A percentile compares a stretch with the other conserved stretches of the same genome.
phyloP scores from a whole-genome alignment of 2,888 invertebrate genomes.

The Trimorus sp. region DNA sequence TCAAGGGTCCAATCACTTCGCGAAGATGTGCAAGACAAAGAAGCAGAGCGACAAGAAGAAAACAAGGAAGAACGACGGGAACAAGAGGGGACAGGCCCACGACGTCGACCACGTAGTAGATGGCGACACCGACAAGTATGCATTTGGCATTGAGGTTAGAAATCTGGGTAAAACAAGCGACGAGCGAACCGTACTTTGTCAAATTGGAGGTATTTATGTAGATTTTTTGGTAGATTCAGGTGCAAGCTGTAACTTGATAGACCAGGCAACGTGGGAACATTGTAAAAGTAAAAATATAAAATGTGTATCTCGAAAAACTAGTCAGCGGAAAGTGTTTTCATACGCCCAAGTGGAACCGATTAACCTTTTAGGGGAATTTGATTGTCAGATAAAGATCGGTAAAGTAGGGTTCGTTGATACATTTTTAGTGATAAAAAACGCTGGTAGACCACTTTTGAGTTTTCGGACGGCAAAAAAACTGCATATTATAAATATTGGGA shows the following conservation, averaged over 20 bases:
- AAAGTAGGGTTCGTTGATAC: background rate
- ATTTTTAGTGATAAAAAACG: too few species aligned
- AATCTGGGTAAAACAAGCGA: background rate
- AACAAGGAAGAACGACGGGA: too few species aligned
- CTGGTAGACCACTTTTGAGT: too few species aligned
- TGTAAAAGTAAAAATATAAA: constrained; percentile 16
- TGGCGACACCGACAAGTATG: too few species aligned
- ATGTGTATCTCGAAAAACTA: constrained; percentile 46
- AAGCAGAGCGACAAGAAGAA: too few species aligned
- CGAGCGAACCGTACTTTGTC: constrained; percentile 21
- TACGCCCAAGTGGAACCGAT: constrained; percentile 64
- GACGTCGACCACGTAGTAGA: too few species aligned
- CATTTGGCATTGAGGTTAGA: too few species aligned
- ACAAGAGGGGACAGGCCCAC: too few species aligned
- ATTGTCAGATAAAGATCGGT: constrained; percentile 51
- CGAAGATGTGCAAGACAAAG: too few species aligned
- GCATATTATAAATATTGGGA: too few species aligned
- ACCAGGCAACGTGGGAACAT: constrained; percentile 60
- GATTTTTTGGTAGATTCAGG: constrained; percentile 64
- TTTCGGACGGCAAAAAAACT: too few species aligned
- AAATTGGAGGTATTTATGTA: constrained; percentile 49
- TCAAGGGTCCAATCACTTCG: too few species aligned
- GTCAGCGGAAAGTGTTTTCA: constrained; percentile 56
- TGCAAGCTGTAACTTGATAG: constrained; percentile 64
- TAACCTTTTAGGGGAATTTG: constrained; percentile 67